Conservation (phyloP, 1,140 invertebrate genomes). For the Asobara japonica region DNA sequence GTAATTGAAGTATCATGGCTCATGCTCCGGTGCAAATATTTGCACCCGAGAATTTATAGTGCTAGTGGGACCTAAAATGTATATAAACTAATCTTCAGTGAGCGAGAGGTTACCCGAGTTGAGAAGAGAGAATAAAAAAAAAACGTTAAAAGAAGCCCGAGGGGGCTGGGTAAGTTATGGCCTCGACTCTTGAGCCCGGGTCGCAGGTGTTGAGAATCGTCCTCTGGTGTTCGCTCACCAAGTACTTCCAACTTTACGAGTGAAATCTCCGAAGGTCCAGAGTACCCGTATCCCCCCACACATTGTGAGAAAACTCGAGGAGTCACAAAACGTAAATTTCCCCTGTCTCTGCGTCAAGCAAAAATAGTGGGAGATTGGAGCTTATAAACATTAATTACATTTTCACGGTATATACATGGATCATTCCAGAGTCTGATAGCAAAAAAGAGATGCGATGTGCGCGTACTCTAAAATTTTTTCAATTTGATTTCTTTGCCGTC, state of each 20-base stretch:
- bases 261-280: not conserved
- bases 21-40: not conserved
- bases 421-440: too few species aligned
- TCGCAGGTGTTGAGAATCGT: constrained; percentile 31
- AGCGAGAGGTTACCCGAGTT: constrained; percentile 11
- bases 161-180: constrained; percentile 23
- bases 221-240: constrained; percentile 10
- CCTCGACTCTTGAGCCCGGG: constrained; percentile 18
- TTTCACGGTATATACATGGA: too few species aligned
- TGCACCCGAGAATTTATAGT: not conserved
- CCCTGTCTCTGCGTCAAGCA: too few species aligned
- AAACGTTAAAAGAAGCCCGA: not conserved
- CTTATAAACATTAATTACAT: too few species aligned
- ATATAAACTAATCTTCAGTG: constrained; percentile 12
- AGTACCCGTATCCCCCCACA: not conserved
- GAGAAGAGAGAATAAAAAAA: not conserved
- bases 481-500: too few species aligned
- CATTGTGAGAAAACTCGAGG: not conserved
- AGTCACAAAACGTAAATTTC: not conserved
- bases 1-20: constrained; percentile 1
- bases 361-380: too few species aligned
- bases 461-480: too few species aligned
- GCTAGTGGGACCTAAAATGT: not conserved
- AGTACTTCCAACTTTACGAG: constrained; percentile 13
- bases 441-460: too few species aligned